Percentiles rank a stretch among this genome's conserved stretches.
phyloP scores from a whole-genome alignment of 2,113 vertebrate species.

The Callopanchax toddi region DNA sequence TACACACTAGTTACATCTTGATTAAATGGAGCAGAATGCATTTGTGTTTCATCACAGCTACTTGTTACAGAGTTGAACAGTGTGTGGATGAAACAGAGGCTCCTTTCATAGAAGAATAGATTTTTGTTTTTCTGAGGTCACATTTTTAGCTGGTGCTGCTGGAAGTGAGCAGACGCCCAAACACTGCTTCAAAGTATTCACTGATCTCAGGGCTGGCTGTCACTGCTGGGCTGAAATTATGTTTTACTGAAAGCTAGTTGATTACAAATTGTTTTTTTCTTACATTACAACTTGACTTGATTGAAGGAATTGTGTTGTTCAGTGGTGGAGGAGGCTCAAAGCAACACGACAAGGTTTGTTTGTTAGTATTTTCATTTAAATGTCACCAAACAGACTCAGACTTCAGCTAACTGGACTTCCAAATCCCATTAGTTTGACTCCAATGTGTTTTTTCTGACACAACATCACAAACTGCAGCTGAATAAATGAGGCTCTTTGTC shows the following conservation, averaged over 20 bases:
- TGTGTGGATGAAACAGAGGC: too few relatives aligned
- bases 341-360: slow-evolving; percentile 33
- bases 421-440: neutral
- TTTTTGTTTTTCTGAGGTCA: neutral
- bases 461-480: neutral
- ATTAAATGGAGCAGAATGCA: too few relatives aligned
- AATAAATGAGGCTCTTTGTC: neutral
- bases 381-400: neutral
- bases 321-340: too few relatives aligned
- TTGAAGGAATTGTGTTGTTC: too few relatives aligned
- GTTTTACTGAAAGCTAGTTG: neutral
- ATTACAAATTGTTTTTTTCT: neutral
- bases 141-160: neutral
- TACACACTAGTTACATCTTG: too few relatives aligned
- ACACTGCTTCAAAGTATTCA: neutral
- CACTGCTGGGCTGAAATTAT: neutral
- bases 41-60: too few relatives aligned
- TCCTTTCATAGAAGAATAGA: too few relatives aligned
- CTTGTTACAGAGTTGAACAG: too few relatives aligned
- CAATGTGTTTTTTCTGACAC: neutral
- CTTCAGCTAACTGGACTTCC: neutral
- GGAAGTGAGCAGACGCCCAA: too few relatives aligned
- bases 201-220: neutral
- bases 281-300: neutral
- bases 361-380: neutral